These are phyloP conservation scores for Nysson spinosus DNA, from an alignment of 2,888 invertebrate species.

Conservation along the genomic window DNA sequence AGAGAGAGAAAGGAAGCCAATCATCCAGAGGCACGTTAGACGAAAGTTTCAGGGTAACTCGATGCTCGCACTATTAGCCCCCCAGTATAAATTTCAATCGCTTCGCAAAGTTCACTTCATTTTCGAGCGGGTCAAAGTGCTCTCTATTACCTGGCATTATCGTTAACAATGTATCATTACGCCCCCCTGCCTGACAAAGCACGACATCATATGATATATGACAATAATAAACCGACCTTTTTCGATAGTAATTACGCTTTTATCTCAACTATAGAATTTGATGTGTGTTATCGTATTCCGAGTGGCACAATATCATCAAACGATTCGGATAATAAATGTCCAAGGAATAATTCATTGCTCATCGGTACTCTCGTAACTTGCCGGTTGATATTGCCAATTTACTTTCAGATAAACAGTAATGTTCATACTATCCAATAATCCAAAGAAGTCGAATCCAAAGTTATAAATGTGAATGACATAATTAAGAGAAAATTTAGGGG, in stretches of 20 bases:
- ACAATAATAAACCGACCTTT: constrained; percentile 40
- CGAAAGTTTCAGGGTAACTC: background rate
- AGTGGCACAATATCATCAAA: too few relatives aligned
- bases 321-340: too few relatives aligned
- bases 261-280: constrained; percentile 5
- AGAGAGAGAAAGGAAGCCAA: too few relatives aligned
- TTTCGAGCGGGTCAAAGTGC: constrained; percentile 51
- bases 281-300: too few relatives aligned
- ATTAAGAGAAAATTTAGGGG: too few relatives aligned
- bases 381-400: too few relatives aligned
- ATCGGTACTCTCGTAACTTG: too few relatives aligned
- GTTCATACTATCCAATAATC: too few relatives aligned
- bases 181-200: constrained; percentile 41
- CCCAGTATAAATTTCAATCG: constrained; percentile 52
- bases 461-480: too few relatives aligned
- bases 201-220: constrained; percentile 25
- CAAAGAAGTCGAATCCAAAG: too few relatives aligned
- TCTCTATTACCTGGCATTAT: constrained; percentile 57
- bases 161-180: constrained; percentile 42
- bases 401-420: too few relatives aligned
- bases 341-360: too few relatives aligned
- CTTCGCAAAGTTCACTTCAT: constrained; percentile 51
- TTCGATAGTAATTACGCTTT: constrained; percentile 43
- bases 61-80: background rate
- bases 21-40: background rate